Evolutionary conservation across 2,888 invertebrate genomes (phyloP).

Genomic region (Drosophila algonquin): DNA sequence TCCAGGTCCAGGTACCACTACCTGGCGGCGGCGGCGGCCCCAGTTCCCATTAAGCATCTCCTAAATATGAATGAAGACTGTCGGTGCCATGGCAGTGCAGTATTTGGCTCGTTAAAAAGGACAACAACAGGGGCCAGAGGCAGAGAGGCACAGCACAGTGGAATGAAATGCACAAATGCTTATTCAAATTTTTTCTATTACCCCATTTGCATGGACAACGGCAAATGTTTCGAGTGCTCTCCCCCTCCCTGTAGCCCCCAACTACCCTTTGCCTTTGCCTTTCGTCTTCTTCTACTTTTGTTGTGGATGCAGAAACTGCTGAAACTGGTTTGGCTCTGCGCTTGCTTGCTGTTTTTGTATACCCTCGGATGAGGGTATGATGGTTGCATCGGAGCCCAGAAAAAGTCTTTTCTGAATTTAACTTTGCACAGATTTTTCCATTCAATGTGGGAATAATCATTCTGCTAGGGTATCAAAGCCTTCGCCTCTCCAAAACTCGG

Average conservation of each 20-base stretch:
- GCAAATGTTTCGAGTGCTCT: slow-evolving; percentile 26
- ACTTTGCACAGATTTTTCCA: no score
- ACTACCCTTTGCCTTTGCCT: no score
- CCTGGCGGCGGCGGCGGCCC: slow-evolving; percentile 13
- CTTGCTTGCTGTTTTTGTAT: slow-evolving; percentile 45
- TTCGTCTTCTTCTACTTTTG: background rate
- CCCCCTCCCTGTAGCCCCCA: background rate
- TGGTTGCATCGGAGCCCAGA: background rate
- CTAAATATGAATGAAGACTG: slow-evolving; percentile 73
- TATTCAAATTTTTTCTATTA: slow-evolving; percentile 48
- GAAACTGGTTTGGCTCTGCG: slow-evolving; percentile 45
- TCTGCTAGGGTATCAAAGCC: background rate
- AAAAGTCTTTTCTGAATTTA: no score
- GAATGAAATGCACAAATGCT: slow-evolving; percentile 18
- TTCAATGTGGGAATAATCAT: background rate
- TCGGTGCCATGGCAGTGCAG: background rate
- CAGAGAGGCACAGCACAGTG: background rate
- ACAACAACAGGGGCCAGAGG: slow-evolving; percentile 34
- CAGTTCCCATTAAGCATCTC: slow-evolving; percentile 69
- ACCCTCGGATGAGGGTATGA: background rate
- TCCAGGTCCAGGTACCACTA: slow-evolving; percentile 50
- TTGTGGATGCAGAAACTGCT: slow-evolving; percentile 62
- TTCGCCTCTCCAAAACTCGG: background rate
- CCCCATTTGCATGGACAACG: slow-evolving; percentile 47
- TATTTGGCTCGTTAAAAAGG: slow-evolving; percentile 44